Base-by-base conservation (phyloP, 2,797 vertebrate genomes). In the Phrynocephalus guinanensis region DNA sequence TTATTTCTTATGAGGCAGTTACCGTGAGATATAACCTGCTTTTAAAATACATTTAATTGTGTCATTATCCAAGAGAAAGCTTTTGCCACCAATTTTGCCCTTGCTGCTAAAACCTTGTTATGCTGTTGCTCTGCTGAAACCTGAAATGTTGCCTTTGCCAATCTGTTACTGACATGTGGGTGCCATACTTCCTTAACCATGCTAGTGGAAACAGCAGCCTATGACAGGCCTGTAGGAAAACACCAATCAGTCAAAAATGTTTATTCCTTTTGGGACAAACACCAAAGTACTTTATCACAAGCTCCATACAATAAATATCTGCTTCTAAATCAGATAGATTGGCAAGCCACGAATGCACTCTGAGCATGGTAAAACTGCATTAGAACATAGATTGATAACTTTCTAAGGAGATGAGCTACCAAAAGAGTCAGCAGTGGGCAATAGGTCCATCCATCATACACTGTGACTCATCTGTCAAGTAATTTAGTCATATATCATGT, bases 361-460 rank as follows among this genome's bases (percentile, higher is more conserved):
- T 56, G n/a, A 70, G 30, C n/a, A 16, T 18, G 79, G 66, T n/a
- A 38, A 86, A 79, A 26, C 52, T 71, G 66, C 33, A 79, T n/a
- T 38, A 50, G 18, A 30, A 52, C 44, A 79, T 70, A 52, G 28
- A 70, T 10, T 70, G n/a, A 71, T 79, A 79, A 33, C 20, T 70
- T 79, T 79, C 20, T 38, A 70, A 30, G 48, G 10, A 70, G n/a
- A 71, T 22, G 66, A 79, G 66, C 33, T 79, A 79, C 63, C 67
- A 70, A 56, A 70, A 79, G n/a, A 66, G 83, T 75, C 83, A 79
- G 18, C 76, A 76, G 33, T n/a, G 83, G n/a, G 26, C 8, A 28
- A 18, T 22, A 48, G 26, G 10, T 9, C 44, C 16, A 33, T 72
- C 50, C 48, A 52, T 50, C 67, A 71, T 10, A 71, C 81, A 26